Evolutionary conservation across 1,140 invertebrate genomes (phyloP), one percentile per base, ranked within the genome.

Genomic region (Bombus haemorrhoidalis): DNA sequence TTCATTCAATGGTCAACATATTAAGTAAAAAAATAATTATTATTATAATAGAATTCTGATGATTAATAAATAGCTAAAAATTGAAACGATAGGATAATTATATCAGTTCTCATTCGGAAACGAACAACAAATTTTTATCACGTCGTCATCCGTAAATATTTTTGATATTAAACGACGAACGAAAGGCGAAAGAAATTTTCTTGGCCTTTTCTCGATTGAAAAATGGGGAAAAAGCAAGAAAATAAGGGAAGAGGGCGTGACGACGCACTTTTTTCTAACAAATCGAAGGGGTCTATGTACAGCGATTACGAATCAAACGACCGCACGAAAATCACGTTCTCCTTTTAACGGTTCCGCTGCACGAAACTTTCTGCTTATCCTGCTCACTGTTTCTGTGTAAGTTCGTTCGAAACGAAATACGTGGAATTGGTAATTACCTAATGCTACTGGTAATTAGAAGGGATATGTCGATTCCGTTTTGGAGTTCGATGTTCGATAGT

Each of bases 281-380:
- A 75, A 68, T 37, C 25, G n/a, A 25, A 28, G 28, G 37, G 13
- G 59, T 64, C 76, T 84, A 84, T 84, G 66, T 84, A 84, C 83
- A 84, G 39, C 53, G 76, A 80, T 84, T 79, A 84, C 75, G 76
- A 72, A 39, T 72, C 83, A 69, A 72, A 79, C 82, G 82, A 69
- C 22, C 82, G 74, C 82, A 34, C 74, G 82, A 57, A 62, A 79
- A 71, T 72, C 68, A 43, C 66, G 76, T 80, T 80, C 66, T 80
- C 77, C 77, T 80, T 53, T 73, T 25, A n/a, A 9, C 4, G 53
- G 53, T 39, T 34, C 57, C n/a, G 66, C 47, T 18, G 72, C 80
- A 28, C 53, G 22, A 34, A 39, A 22, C 32, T 28, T 22, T 32
- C 72, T 74, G 22, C 39, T 75, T 12, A 25, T 37, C 32, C 73